phyloP scores from a whole-genome alignment of 2,113 vertebrate species.

The Chlorodrepanis virens region DNA sequence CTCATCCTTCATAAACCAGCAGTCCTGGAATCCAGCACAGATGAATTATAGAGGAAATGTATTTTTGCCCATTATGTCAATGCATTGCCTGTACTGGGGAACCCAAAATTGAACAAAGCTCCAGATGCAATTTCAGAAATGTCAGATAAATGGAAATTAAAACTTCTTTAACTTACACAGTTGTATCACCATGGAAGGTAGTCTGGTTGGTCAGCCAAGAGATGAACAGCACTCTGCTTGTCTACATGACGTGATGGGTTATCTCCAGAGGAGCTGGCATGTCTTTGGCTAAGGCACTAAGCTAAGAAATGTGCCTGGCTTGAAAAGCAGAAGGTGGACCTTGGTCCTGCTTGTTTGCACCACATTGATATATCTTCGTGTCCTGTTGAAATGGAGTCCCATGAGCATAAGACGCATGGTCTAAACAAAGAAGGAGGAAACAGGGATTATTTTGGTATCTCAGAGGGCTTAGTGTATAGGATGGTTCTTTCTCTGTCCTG shows the following conservation, averaged over 20 bases:
- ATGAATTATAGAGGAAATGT: neutral
- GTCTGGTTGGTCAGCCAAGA: neutral
- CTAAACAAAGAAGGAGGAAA: neutral
- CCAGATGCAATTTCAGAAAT: neutral
- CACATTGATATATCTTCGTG: rapidly evolving
- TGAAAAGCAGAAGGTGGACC: neutral
- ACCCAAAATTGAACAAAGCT: neutral
- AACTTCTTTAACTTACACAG: neutral
- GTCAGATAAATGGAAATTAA: neutral
- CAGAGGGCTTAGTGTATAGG: neutral
- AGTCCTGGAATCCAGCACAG: neutral
- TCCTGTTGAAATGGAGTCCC: neutral
- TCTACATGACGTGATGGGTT: neutral
- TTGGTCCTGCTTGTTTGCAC: neutral
- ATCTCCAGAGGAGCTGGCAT: neutral
- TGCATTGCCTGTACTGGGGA: neutral
- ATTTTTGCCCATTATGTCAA: neutral
- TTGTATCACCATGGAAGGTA: neutral
- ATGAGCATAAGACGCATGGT: rapidly evolving
- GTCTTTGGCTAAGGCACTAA: neutral
- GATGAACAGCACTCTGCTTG: neutral
- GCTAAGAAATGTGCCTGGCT: neutral
- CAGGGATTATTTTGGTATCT: neutral
- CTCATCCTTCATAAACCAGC: neutral
- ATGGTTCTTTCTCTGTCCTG: neutral